Percentiles rank a stretch among this genome's conserved stretches.
These are phyloP conservation scores for Clinocottus analis DNA, from an alignment of 2,113 vertebrate species.

Conservation along the genomic window DNA sequence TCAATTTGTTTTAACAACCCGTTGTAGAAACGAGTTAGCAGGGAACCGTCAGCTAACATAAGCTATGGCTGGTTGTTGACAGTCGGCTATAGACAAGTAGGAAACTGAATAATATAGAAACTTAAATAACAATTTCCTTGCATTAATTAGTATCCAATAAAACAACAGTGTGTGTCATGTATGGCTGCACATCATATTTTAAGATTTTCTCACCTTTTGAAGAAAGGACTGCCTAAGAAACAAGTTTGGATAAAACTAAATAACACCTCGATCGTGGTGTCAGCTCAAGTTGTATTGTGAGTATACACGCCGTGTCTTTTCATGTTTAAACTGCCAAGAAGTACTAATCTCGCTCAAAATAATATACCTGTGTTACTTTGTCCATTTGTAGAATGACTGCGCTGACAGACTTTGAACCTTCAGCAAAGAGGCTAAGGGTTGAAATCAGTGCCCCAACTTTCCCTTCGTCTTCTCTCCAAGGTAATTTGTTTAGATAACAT, in stretches of 20 bases:
- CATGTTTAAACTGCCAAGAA: not conserved
- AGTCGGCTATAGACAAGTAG: not conserved
- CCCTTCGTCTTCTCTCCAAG: conserved; percentile 23
- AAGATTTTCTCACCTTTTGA: conserved; percentile 41
- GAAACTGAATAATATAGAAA: not conserved
- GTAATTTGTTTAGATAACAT: conserved; percentile 13
- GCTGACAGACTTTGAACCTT: conserved; percentile 66
- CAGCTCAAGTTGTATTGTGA: conserved; percentile 74
- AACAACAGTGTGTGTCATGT: not conserved
- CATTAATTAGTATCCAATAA: not conserved
- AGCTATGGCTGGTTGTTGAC: not conserved
- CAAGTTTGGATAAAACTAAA: conserved; percentile 34
- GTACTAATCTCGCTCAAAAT: not conserved
- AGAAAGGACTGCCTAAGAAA: conserved; percentile 31
- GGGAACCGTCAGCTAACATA: conserved; percentile 3
- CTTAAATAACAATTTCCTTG: not conserved
- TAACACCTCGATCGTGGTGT: conserved; percentile 41
- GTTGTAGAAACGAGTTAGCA: conserved; percentile 37
- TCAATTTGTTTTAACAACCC: not conserved
- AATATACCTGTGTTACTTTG: not conserved
- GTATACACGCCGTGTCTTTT: conserved; percentile 15
- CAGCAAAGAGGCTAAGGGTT: conserved; percentile 63
- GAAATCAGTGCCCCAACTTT: conserved; percentile 5
- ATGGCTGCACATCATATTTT: conserved; percentile 50
- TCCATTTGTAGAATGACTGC: conserved; percentile 66